phyloP scores from a whole-genome alignment of 2,797 vertebrate genomes.

The Epinephelus malabaricus region DNA sequence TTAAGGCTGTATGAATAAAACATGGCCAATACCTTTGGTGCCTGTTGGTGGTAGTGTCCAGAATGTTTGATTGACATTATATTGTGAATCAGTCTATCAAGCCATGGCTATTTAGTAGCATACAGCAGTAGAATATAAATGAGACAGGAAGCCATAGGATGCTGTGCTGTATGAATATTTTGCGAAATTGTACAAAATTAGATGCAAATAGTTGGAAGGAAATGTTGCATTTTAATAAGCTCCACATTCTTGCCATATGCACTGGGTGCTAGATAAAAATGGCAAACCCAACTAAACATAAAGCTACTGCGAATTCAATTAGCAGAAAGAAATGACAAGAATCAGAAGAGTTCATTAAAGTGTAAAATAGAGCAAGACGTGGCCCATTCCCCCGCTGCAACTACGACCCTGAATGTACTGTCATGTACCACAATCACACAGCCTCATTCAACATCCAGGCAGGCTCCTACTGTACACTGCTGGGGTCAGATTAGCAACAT shows the following conservation, averaged over 20 bases:
- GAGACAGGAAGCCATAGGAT: conserved; percentile 63
- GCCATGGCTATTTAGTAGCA: conserved; percentile 67
- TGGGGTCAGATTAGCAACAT: conserved; percentile 59
- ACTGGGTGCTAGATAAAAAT: conserved; percentile 32
- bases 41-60: conserved; percentile 76
- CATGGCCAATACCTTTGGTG: conserved; percentile 73
- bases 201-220: conserved; percentile 77
- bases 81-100: conserved; percentile 80
- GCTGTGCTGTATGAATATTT: conserved; percentile 58
- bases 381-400: neutral
- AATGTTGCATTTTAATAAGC: conserved; percentile 74
- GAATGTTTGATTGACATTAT: conserved; percentile 82
- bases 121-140: conserved; percentile 74
- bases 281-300: conserved; percentile 26
- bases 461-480: conserved; percentile 12
- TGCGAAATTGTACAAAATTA: conserved; percentile 71
- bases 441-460: conserved; percentile 1
- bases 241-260: conserved; percentile 39
- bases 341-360: conserved; percentile 61
- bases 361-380: conserved; percentile 22
- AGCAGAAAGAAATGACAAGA: conserved; percentile 58
- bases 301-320: conserved; percentile 56
- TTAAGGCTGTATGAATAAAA: conserved; percentile 83
- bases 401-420: neutral
- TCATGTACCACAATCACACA: conserved; percentile 2